These are phyloP conservation scores for Picathartes gymnocephalus DNA, from an alignment of 2,113 vertebrate genomes.

Conservation along the genomic window DNA sequence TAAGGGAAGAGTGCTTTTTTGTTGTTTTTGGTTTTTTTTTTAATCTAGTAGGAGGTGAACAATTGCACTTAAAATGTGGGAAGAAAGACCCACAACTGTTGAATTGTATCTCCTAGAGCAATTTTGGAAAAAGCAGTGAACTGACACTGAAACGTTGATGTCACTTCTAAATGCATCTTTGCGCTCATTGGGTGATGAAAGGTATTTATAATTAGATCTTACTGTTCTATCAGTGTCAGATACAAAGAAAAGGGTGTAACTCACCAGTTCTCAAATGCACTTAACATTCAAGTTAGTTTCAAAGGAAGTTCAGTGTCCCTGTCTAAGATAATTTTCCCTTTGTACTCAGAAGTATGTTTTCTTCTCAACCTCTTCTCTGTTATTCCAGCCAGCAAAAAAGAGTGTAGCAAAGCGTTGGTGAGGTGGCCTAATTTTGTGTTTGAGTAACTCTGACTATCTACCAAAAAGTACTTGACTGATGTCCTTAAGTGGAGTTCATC, in stretches of 20 bases:
- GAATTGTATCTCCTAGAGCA: background rate
- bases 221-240: background rate
- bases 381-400: conserved; percentile 38
- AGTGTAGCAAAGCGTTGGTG: conserved; percentile 42
- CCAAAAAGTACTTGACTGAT: background rate
- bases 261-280: background rate
- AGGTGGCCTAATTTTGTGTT: background rate
- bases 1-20: background rate
- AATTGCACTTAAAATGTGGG: background rate
- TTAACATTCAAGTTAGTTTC: background rate
- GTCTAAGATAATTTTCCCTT: background rate
- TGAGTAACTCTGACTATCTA: conserved; percentile 29
- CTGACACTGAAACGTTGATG: background rate
- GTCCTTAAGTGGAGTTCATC: background rate
- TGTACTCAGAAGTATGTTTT: background rate
- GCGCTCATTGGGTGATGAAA: background rate
- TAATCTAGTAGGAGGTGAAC: background rate
- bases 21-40: background rate
- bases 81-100: background rate
- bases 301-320: background rate
- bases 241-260: background rate
- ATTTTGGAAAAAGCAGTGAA: background rate
- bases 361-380: background rate
- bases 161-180: background rate
- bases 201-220: background rate